phyloP scores from a whole-genome alignment of 2,797 vertebrate species.

The Enteromius argenteus region DNA sequence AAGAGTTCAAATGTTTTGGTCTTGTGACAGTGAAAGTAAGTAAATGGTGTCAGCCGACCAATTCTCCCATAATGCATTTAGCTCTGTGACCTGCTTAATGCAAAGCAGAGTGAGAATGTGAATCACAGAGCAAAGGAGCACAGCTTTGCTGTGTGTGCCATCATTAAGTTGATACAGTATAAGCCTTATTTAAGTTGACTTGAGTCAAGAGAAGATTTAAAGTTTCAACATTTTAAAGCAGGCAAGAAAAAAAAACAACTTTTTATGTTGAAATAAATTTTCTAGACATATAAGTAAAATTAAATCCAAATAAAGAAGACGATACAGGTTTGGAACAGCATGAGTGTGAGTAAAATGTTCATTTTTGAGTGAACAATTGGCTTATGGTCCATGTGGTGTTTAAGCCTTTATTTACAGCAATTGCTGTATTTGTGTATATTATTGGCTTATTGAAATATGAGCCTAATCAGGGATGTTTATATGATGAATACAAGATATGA shows the following conservation, averaged over 20 bases:
- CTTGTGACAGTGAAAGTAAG: neutral
- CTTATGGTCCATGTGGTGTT: neutral
- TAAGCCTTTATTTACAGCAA: neutral
- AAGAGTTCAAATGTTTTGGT: slow-evolving; percentile 18
- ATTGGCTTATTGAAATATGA: neutral
- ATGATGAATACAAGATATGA: neutral
- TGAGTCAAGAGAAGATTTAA: neutral
- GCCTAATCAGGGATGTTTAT: neutral
- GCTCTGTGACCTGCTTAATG: slow-evolving; percentile 1
- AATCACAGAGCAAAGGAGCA: neutral
- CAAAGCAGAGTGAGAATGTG: neutral
- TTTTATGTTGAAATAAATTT: neutral
- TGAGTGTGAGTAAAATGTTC: neutral
- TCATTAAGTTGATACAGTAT: neutral
- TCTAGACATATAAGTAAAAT: neutral
- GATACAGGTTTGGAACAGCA: neutral
- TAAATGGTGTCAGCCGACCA: slow-evolving; percentile 33
- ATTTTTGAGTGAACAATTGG: neutral
- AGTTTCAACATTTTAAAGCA: neutral
- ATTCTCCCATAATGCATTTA: slow-evolving; percentile 21
- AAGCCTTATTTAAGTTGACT: neutral
- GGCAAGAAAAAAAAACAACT: neutral
- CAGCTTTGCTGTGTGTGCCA: neutral
- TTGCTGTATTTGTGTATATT: neutral
- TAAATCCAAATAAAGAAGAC: neutral